Evolutionary conservation across 1,140 invertebrate species (phyloP).

Genomic region (Agrypnia vestita): DNA sequence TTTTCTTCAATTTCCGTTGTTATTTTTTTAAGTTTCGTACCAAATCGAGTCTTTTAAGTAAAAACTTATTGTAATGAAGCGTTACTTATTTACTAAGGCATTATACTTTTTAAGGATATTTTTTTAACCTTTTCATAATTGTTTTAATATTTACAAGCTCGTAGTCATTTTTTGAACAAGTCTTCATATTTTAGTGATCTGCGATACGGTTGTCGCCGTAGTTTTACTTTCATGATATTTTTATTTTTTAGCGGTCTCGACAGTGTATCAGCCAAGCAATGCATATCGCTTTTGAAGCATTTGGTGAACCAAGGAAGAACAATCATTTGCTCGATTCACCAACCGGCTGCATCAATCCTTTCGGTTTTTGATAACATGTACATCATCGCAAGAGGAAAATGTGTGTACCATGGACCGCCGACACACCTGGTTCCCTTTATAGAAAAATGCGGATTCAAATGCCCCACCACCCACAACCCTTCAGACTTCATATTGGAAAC

Average conservation of each 20-base stretch:
- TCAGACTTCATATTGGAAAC: constrained; percentile 70
- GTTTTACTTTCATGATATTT: no score
- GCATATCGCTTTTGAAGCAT: constrained; percentile 74
- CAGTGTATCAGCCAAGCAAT: constrained; percentile 81
- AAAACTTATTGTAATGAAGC: no score
- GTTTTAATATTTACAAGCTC: no score
- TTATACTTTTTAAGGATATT: no score
- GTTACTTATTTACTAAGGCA: no score
- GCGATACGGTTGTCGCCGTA: no score
- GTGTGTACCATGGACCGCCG: constrained; percentile 66
- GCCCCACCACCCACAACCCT: constrained; percentile 69
- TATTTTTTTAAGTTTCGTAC: no score
- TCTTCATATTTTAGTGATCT: no score
- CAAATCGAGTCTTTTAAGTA: no score
- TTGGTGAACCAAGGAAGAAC: constrained; percentile 81
- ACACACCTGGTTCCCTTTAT: constrained; percentile 67
- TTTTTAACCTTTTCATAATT: no score
- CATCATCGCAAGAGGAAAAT: constrained; percentile 52
- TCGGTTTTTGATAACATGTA: constrained; percentile 79
- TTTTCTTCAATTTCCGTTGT: no score
- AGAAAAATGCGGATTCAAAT: constrained; percentile 66
- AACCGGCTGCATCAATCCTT: constrained; percentile 86
- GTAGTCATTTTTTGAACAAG: no score
- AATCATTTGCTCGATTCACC: constrained; percentile 88
- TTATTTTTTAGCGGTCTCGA: constrained; percentile 83